Evolutionary conservation across 2,113 vertebrate species (phyloP).

Genomic region (Conger conger): DNA sequence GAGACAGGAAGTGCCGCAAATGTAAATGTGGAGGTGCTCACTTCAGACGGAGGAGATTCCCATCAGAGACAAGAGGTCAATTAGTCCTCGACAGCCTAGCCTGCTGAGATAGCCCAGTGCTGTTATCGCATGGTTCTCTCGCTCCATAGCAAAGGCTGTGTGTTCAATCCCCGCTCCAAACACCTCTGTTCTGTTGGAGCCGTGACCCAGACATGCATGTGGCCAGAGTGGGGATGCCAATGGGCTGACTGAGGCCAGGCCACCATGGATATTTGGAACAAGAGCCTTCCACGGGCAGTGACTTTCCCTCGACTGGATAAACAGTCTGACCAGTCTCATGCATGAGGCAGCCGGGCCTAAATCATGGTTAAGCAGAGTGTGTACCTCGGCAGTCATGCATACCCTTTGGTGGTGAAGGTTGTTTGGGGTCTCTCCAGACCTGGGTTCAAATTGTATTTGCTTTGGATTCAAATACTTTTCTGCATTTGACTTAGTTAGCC

Average conservation of each 20-base stretch:
- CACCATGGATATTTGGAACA: not conserved
- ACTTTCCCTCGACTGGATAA: not conserved
- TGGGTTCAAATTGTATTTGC: too few species aligned
- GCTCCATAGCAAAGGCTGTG: not conserved
- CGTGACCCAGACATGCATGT: not conserved
- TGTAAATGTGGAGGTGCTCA: not conserved
- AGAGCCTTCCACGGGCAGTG: not conserved
- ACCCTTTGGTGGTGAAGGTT: not conserved
- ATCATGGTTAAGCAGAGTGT: constrained; percentile 2
- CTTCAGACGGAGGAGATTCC: not conserved
- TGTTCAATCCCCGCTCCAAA: not conserved
- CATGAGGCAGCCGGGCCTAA: constrained; percentile 15
- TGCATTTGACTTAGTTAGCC: too few species aligned
- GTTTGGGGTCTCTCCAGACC: constrained; percentile 23
- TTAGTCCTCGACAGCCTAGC: not conserved
- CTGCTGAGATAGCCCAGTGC: not conserved
- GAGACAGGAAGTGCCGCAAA: not conserved
- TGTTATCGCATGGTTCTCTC: not conserved
- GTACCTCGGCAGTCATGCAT: not conserved
- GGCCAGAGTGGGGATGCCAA: not conserved
- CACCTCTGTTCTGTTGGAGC: not conserved
- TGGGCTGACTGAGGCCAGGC: not conserved
- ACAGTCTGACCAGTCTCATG: not conserved
- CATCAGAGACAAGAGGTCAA: not conserved
- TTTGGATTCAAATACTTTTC: too few species aligned